Evolutionary conservation across 2,113 vertebrate genomes (phyloP), one percentile per base, ranked within the genome.

Genomic region (Probosciger aterrimus): DNA sequence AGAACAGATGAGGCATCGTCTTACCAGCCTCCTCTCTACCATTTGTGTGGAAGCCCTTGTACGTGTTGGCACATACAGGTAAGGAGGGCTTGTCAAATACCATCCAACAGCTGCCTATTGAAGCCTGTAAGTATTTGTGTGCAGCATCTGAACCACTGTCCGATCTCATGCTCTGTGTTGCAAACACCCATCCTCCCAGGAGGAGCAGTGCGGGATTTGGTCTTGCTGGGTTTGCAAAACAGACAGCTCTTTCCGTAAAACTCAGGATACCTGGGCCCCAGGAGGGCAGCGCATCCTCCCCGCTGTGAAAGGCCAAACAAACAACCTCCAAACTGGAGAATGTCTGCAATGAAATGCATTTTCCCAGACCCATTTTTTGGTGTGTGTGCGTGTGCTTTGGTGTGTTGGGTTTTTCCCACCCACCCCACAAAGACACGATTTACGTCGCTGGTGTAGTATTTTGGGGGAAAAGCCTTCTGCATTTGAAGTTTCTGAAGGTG

Each of bases 131-230:
- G 3, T 8, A 2, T 11, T 7, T 33, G 33, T 20, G 39, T 7
- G 14, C n/a, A 18, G 39, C 86, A 22, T 10, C 57, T 35, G 22
- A 59, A 15, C 1, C 57, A 2, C 14, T 18, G 43, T 57, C 65
- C 43, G 53, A 10, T 57, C 68, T 65, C 68, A 6, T 24, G 63
- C 46, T 17, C 86, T 41, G 59, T 27, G 50, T 24, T 67, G 57
- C 2, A 3, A 62, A 60, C 14, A 1, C 60, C 23, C 64, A 8
- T 33, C 60, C 59, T 93, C 43, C 62, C 2, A 0, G 4, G 39
- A 41, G 71, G 5, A 65, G 35, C 2, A 46, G 53, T 4, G 0
- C 68, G 46, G 76, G 6, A 14, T 8, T 23, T 7, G 11, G 25
- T 69, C 80, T 4, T 4, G 1, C 83, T 63, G 88, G 17, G 31